These are phyloP conservation scores for Pseudorhombus dupliciocellatus DNA, from an alignment of 2,113 vertebrate species.

Conservation along the genomic window DNA sequence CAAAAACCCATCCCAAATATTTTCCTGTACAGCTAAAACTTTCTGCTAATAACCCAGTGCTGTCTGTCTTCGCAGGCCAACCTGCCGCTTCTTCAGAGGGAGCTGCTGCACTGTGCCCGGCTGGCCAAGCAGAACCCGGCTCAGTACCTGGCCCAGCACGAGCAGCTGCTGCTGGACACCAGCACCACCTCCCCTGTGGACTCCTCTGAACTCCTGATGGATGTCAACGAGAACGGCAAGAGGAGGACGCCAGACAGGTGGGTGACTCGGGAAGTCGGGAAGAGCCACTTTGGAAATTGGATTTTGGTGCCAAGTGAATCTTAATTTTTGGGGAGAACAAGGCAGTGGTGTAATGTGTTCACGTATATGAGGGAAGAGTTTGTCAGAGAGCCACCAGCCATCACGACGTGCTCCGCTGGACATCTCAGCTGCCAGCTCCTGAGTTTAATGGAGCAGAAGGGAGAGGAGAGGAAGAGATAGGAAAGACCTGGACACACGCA, in stretches of 20 bases:
- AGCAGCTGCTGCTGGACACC: constrained; percentile 94
- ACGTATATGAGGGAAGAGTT: constrained; percentile 47
- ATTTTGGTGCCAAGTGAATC: too few species aligned
- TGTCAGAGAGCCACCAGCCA: constrained; percentile 29
- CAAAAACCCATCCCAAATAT: too few species aligned
- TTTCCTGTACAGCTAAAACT: too few species aligned
- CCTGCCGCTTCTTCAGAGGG: constrained; percentile 94
- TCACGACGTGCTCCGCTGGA: constrained; percentile 61
- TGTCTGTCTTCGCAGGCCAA: constrained; percentile 84
- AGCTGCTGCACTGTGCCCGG: constrained; percentile 94
- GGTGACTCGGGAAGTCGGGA: not conserved
- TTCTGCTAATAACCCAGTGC: not conserved
- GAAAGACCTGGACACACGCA: constrained; percentile 13
- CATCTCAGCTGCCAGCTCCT: constrained; percentile 38
- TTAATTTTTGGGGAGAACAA: not conserved
- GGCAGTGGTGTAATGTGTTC: constrained; percentile 53
- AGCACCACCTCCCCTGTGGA: constrained; percentile 89
- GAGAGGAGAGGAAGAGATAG: constrained; percentile 12
- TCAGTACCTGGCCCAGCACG: constrained; percentile 97
- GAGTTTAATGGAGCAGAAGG: constrained; percentile 59
- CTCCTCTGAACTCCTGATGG: constrained; percentile 93
- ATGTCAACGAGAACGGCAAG: constrained; percentile 93
- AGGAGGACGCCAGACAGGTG: constrained; percentile 96
- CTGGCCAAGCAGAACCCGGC: constrained; percentile 97
- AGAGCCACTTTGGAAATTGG: not conserved